Evolutionary conservation across 2,113 vertebrate genomes (phyloP).

Genomic region (Onychostruthus taczanowskii): DNA sequence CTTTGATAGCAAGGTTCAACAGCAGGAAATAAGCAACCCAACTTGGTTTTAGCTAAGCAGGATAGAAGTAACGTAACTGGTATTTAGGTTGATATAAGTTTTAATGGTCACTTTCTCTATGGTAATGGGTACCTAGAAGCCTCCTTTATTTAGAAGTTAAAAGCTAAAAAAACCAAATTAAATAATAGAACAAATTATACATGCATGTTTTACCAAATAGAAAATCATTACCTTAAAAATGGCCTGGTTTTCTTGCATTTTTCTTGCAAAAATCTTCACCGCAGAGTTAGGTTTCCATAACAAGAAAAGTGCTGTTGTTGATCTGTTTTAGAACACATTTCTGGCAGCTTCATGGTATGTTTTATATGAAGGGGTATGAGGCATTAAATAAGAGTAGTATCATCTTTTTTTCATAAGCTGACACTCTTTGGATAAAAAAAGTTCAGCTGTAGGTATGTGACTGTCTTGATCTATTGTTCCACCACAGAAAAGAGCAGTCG

Average conservation of each 20-base stretch:
- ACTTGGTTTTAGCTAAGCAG: neutral
- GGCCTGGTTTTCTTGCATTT: neutral
- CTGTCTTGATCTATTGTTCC: neutral
- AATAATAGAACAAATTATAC: neutral
- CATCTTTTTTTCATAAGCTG: neutral
- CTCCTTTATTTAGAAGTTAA: neutral
- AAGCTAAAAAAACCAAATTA: neutral
- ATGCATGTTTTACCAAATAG: neutral
- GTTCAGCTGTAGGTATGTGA: neutral
- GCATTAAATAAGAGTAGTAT: neutral
- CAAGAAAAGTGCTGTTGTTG: neutral
- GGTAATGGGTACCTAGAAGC: neutral
- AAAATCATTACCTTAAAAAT: neutral
- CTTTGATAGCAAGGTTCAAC: neutral
- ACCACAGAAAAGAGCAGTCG: neutral
- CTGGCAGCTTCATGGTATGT: neutral
- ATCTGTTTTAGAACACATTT: neutral
- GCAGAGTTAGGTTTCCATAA: neutral
- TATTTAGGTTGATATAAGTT: neutral
- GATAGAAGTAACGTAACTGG: neutral
- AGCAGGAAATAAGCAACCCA: neutral
- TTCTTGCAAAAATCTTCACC: neutral
- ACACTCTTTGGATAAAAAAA: neutral
- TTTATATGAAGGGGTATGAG: neutral
- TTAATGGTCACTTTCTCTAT: neutral